These are phyloP conservation scores for Gambusia holbrooki DNA, from an alignment of 2,113 vertebrate species.

Conservation along the genomic window DNA sequence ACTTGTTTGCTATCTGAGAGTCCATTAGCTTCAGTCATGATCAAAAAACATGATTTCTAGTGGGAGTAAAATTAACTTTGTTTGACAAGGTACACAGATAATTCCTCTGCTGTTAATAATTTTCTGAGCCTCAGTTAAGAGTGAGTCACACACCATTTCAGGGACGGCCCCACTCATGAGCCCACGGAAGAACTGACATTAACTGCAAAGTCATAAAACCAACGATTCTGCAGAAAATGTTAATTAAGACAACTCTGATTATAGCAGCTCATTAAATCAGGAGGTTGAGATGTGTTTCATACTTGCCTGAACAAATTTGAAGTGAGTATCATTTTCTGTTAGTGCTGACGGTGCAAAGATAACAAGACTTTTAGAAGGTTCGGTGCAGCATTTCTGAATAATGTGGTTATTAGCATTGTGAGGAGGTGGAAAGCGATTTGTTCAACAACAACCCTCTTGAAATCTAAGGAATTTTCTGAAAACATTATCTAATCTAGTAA, in stretches of 20 bases:
- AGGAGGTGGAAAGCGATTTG: background rate
- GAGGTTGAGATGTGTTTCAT: background rate
- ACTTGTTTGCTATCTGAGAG: background rate
- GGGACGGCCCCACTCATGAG: background rate
- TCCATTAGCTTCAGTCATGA: background rate
- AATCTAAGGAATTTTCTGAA: background rate
- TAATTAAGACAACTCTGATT: conserved; percentile 11
- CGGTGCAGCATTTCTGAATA: background rate
- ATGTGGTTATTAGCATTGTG: background rate
- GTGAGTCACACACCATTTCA: background rate
- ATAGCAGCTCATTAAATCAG: conserved; percentile 6
- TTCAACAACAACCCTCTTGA: background rate
- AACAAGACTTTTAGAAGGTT: background rate
- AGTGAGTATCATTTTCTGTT: background rate
- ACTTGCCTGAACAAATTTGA: conserved; percentile 6
- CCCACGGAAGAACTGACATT: background rate
- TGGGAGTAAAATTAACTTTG: background rate
- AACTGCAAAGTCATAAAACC: background rate
- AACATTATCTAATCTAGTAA: no score
- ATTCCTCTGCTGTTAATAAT: background rate
- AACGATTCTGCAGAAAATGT: conserved; percentile 18
- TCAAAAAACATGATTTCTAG: background rate
- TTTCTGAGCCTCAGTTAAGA: background rate
- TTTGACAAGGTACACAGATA: background rate
- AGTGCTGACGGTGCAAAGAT: conserved; percentile 6